phyloP scores from a whole-genome alignment of 1,140 invertebrate species.

The Drosophila sechellia region DNA sequence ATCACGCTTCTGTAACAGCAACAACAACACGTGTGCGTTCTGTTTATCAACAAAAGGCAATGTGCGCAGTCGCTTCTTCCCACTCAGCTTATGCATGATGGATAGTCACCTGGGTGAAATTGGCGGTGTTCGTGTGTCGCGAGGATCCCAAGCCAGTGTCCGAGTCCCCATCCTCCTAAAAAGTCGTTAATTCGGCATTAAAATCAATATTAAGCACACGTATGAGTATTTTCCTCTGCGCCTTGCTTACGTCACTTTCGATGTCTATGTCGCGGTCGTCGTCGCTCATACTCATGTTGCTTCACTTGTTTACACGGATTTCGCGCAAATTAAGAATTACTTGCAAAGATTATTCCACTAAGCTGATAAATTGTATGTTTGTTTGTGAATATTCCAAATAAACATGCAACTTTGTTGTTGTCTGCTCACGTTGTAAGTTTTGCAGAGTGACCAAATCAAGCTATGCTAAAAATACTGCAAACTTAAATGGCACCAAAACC shows the following conservation, averaged over 20 bases:
- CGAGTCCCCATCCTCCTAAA: conserved; percentile 88
- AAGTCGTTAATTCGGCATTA: conserved; percentile 1
- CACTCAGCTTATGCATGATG: not conserved
- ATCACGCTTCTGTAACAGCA: conserved; percentile 14
- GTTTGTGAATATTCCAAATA: conserved; percentile 27
- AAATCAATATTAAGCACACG: not conserved
- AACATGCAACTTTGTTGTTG: conserved; percentile 19
- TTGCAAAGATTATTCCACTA: no score
- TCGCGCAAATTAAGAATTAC: not conserved
- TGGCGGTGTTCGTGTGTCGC: conserved; percentile 73
- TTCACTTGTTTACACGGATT: not conserved
- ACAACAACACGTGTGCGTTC: conserved; percentile 34
- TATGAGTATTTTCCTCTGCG: not conserved
- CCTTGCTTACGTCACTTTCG: conserved; percentile 92
- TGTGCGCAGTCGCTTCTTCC: conserved; percentile 18
- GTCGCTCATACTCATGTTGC: conserved; percentile 88
- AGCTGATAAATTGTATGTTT: not conserved
- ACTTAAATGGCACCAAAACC: no score
- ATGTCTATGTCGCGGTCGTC: conserved; percentile 96
- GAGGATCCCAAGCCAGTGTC: conserved; percentile 86
- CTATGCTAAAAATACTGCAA: not conserved
- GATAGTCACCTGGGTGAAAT: conserved; percentile 71
- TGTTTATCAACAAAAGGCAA: conserved; percentile 42
- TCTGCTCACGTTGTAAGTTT: conserved; percentile 10
- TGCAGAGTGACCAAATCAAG: not conserved